Conservation (phyloP, 2,797 vertebrate genomes). For the Bradypus variegatus region DNA sequence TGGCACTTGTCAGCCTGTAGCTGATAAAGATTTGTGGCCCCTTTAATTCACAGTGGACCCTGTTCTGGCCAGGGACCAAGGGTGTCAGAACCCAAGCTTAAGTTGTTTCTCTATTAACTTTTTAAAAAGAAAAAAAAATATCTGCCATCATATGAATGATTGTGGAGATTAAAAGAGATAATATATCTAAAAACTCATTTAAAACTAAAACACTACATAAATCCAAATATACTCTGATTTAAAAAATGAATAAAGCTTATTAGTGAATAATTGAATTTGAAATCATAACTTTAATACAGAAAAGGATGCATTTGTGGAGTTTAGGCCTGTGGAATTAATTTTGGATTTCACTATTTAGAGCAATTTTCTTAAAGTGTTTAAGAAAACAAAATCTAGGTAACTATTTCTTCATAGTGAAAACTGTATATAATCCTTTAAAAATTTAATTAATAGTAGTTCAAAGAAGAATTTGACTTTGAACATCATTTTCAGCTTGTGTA, state of each 20-base stretch:
- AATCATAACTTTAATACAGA: not conserved
- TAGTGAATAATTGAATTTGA: not conserved
- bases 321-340: slow-evolving; percentile 16
- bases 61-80: no score
- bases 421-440: slow-evolving; percentile 16
- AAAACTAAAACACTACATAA: slow-evolving; percentile 6
- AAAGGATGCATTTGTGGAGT: not conserved
- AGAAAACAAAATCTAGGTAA: not conserved
- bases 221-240: slow-evolving; percentile 21
- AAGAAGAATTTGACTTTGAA: slow-evolving; percentile 40
- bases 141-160: not conserved
- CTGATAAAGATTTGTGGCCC: no score
- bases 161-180: slow-evolving; percentile 26
- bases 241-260: slow-evolving; percentile 23
- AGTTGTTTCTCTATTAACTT: not conserved
- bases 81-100: no score
- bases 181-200: slow-evolving; percentile 20
- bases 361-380: slow-evolving; percentile 35
- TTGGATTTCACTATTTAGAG: not conserved
- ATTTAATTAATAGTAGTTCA: slow-evolving; percentile 25
- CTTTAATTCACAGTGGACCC: no score
- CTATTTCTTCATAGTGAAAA: slow-evolving; percentile 28
- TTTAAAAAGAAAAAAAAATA: not conserved
- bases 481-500: slow-evolving; percentile 32
- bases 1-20: no score